Conservation (phyloP, 2,888 invertebrate genomes). For the Drosophila kuntzei region DNA sequence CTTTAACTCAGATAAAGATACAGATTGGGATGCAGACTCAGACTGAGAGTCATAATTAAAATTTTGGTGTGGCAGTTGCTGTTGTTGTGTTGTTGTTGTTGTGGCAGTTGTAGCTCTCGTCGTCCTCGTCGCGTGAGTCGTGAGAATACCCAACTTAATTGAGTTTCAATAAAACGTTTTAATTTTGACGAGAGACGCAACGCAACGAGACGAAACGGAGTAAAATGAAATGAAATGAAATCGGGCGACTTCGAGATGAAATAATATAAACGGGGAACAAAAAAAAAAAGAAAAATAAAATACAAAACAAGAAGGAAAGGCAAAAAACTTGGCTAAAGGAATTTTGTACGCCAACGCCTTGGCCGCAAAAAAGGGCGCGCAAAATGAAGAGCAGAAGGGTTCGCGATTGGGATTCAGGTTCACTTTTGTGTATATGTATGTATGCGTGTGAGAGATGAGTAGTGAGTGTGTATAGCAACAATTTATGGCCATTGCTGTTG, state of each 20-base stretch:
- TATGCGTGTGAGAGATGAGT: neutral
- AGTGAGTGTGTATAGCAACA: slow-evolving; percentile 39
- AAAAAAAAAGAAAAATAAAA: slow-evolving; percentile 1
- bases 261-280: neutral
- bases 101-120: slow-evolving; percentile 20
- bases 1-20: slow-evolving; percentile 5
- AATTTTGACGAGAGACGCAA: slow-evolving; percentile 60
- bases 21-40: slow-evolving; percentile 12
- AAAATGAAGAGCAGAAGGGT: slow-evolving; percentile 60
- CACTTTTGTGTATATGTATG: neutral
- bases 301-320: slow-evolving; percentile 2
- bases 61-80: slow-evolving; percentile 29
- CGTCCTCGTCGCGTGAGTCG: slow-evolving; percentile 45
- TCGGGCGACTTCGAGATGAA: slow-evolving; percentile 35
- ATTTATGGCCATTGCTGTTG: slow-evolving; percentile 54
- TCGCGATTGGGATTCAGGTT: slow-evolving; percentile 35
- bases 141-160: slow-evolving; percentile 76
- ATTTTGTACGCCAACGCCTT: slow-evolving; percentile 79
- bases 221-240: slow-evolving; percentile 53
- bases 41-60: slow-evolving; percentile 47
- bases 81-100: slow-evolving; percentile 24
- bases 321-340: slow-evolving; percentile 51
- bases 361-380: slow-evolving; percentile 58
- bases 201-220: slow-evolving; percentile 6
- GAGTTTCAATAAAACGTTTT: slow-evolving; percentile 79